Conservation (phyloP, 2,888 invertebrate species). For the Matsumyia berberina region DNA sequence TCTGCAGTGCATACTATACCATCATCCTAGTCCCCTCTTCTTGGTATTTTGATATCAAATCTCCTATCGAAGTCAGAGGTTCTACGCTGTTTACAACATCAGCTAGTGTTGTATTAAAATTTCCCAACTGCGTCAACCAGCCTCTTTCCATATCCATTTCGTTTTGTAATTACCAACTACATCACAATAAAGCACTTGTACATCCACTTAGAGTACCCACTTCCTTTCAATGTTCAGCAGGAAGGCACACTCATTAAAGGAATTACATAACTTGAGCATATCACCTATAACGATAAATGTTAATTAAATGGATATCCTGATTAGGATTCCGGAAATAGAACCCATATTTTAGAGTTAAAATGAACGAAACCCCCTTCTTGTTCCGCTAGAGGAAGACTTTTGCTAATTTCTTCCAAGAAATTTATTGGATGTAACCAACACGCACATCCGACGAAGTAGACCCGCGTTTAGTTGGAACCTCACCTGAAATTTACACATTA, state of each 20-base stretch:
- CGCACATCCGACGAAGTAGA: constrained; percentile 47
- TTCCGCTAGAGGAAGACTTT: background rate
- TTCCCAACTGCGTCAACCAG: too few relatives aligned
- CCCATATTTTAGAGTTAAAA: constrained; percentile 22
- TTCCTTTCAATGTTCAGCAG: too few relatives aligned
- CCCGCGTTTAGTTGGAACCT: background rate
- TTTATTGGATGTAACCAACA: constrained; percentile 29
- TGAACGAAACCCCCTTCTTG: constrained; percentile 19
- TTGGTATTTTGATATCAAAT: too few relatives aligned
- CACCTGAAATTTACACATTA: constrained; percentile 61
- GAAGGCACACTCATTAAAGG: background rate
- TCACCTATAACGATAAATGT: constrained; percentile 20
- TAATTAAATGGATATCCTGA: constrained; percentile 64
- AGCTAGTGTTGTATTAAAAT: too few relatives aligned
- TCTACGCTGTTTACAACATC: too few relatives aligned
- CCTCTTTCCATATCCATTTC: too few relatives aligned
- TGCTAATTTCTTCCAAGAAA: constrained; percentile 3
- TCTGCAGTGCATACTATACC: too few relatives aligned
- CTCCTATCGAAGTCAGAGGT: too few relatives aligned
- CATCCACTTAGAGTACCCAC: too few relatives aligned
- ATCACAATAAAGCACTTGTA: too few relatives aligned
- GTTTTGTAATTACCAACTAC: too few relatives aligned
- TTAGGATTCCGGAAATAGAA: constrained; percentile 27
- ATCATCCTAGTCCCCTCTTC: too few relatives aligned
- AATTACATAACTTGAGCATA: background rate